Base-by-base conservation (phyloP, 1,140 invertebrate species). In the Drosophila leontia region DNA sequence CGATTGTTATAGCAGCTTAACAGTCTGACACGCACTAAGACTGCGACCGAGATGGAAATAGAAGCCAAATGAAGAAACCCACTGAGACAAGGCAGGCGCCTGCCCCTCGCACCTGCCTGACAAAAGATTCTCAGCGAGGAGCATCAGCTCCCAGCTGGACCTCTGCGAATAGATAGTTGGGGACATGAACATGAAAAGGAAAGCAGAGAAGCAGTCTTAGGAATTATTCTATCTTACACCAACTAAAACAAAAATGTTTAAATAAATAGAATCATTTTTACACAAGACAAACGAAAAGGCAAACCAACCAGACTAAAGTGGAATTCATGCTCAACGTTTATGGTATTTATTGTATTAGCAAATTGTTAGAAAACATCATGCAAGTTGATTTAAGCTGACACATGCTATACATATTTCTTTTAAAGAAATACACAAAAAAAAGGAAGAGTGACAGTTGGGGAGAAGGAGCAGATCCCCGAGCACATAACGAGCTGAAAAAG, bases 401-500 rank as follows among this genome's bases (percentile, higher is more conserved):
- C 68, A 50, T 37, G 69, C 32, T 32, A 23, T 12, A 50, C 32
- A 26, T 45, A 13, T 26, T 26, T 72, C 19, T 19, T 26, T 39
- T 23, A 71, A 34, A 59, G 23, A 37, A 67, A 63, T 9, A 63
- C 23, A 51, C 29, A 42, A 2, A 42, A 32, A 34, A 34, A 12
- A 62, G 59, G 39, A 69, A 75, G 58, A 57, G 64, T 53, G 64
- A 55, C 63, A 75, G 59, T 48, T 53, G 58, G 23, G 39, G 45
- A 23, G 34, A 15, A 11, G 3, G n/a, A 69, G 35, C 41, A 44
- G 76, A 51, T 60, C 57, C 47, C 34, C 44, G 44, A 76, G 58
- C 82, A 64, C 64, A 86, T 86, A 82, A 86, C 75, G 65, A 82
- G 53, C 82, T 75, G 57, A 77, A 70, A 77, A 61, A 74, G 51